Percentiles rank a stretch among this genome's conserved stretches.
phyloP scores from a whole-genome alignment of 2,113 vertebrate genomes.

The Sitta europaea region DNA sequence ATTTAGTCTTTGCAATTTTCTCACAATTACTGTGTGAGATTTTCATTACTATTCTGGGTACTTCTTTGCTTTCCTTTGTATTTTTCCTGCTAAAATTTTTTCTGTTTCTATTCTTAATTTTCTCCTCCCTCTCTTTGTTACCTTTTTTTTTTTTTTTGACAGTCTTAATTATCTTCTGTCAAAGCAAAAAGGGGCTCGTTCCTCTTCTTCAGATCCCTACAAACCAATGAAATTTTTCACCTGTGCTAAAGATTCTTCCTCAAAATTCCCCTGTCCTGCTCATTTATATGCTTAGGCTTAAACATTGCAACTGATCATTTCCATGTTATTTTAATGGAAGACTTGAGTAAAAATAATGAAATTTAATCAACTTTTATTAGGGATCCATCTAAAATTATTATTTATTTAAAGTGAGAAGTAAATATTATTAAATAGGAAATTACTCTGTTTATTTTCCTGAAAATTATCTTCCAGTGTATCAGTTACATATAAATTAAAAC shows the following conservation, averaged over 20 bases:
- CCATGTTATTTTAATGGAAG: neutral
- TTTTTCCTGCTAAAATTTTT: neutral
- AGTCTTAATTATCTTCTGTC: neutral
- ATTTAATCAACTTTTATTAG: slow-evolving; percentile 33
- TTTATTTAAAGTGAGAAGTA: slow-evolving; percentile 40
- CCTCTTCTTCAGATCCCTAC: neutral
- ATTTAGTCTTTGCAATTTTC: neutral
- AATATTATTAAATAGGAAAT: neutral
- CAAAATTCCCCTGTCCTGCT: neutral
- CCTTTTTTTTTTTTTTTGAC: neutral
- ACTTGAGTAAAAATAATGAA: slow-evolving; percentile 13
- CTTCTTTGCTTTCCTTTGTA: neutral
- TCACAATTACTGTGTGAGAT: neutral
- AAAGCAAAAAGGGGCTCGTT: neutral
- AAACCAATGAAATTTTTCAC: neutral
- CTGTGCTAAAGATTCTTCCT: neutral
- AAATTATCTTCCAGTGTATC: slow-evolving; percentile 20
- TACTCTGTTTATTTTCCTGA: slow-evolving; percentile 4
- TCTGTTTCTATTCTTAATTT: neutral
- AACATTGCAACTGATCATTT: neutral
- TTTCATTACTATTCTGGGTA: neutral
- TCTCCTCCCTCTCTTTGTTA: neutral
- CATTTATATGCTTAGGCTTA: neutral
- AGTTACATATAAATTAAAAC: slow-evolving; percentile 1
- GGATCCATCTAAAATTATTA: neutral